Percentiles rank a stretch among this genome's conserved stretches.
Evolutionary conservation across 23 tunicate genomes (phyloP).

Genomic region (Trididemnum nubilum): DNA sequence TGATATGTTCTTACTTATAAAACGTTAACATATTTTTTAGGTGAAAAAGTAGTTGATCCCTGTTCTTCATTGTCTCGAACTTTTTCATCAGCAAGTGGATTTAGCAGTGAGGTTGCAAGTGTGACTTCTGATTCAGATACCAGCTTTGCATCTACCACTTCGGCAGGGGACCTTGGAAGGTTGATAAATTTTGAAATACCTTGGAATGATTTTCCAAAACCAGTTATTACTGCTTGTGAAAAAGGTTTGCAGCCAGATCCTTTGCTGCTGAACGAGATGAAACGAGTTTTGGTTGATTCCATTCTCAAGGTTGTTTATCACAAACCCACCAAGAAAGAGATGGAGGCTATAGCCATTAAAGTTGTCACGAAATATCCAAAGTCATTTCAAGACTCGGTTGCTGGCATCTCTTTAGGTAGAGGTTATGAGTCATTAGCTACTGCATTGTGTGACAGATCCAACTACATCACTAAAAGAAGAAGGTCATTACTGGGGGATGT

Average conservation of each 20-base stretch:
- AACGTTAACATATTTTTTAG: no score
- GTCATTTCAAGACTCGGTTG: not conserved
- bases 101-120: no score
- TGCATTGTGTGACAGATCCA: not conserved
- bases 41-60: no score
- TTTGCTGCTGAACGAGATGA: constrained; percentile 10
- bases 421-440: constrained; percentile 3
- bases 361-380: constrained; percentile 20
- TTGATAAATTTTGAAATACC: not conserved
- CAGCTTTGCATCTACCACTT: no score
- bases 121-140: no score
- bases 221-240: not conserved
- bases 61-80: no score
- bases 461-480: not conserved
- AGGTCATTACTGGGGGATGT: not conserved
- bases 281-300: not conserved
- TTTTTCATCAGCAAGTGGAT: no score
- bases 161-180: not conserved
- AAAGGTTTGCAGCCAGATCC: constrained; percentile 8
- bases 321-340: constrained; percentile 6
- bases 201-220: constrained; percentile 7
- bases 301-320: not conserved
- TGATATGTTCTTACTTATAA: no score
- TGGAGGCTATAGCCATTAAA: constrained; percentile 17
- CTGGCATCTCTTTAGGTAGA: not conserved